Conservation (phyloP, 2,797 vertebrate genomes). For the Margarornis squamiger region DNA sequence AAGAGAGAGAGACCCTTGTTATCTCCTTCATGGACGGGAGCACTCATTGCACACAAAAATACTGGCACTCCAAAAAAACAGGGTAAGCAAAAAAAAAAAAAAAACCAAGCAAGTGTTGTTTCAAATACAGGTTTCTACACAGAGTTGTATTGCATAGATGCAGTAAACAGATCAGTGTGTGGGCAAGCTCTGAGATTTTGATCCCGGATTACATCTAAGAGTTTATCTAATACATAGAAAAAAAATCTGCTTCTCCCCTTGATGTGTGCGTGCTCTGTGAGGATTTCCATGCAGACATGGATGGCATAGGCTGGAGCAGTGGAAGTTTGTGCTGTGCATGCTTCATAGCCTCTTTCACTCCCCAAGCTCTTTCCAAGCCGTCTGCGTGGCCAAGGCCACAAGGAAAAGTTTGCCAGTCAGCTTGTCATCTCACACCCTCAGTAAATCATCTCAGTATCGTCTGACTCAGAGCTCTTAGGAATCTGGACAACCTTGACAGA, state of each 20-base stretch:
- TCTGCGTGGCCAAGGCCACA: not conserved
- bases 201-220: not conserved
- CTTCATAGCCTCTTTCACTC: not conserved
- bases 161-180: not conserved
- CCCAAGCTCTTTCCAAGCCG: not conserved
- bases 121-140: not conserved
- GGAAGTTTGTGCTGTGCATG: not conserved
- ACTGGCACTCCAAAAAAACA: not conserved
- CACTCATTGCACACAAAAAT: not conserved
- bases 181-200: not conserved
- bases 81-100: not conserved
- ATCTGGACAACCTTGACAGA: constrained; percentile 29
- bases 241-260: not conserved
- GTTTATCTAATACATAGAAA: not conserved
- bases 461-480: not conserved
- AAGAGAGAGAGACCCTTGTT: not conserved
- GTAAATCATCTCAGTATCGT: constrained; percentile 27
- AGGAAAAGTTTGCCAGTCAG: not conserved
- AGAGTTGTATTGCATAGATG: not conserved
- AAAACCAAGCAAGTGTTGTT: not conserved
- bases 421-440: constrained; percentile 6
- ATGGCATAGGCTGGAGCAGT: not conserved
- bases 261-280: not conserved
- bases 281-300: not conserved
- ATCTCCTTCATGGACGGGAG: rapidly evolving